Percentiles rank a stretch among this genome's conserved stretches.
Conservation (phyloP, 2,113 vertebrate species). For the Siphamia tubifer region DNA sequence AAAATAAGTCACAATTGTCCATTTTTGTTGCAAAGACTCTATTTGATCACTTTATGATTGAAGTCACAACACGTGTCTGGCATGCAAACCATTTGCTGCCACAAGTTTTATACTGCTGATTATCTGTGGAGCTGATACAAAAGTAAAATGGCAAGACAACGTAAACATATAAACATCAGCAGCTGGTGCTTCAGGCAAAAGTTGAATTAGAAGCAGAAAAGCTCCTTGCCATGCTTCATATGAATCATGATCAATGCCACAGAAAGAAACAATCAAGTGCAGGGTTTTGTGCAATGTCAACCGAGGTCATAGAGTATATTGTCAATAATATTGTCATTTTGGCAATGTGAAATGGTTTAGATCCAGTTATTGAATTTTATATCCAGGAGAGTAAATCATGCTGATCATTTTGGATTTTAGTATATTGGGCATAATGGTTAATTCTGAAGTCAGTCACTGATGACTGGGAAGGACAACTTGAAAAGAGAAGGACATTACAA, state of each 20-base stretch:
- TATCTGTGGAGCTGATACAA: slow-evolving; percentile 13
- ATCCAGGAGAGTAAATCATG: neutral
- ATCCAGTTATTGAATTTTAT: slow-evolving; percentile 21
- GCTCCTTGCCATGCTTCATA: slow-evolving; percentile 48
- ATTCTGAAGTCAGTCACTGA: neutral
- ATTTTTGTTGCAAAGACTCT: slow-evolving; percentile 14
- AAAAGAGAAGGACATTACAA: slow-evolving; percentile 29
- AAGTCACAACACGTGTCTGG: slow-evolving; percentile 34
- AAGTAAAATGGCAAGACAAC: slow-evolving; percentile 11
- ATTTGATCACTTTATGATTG: slow-evolving; percentile 38
- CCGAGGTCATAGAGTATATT: slow-evolving; percentile 34
- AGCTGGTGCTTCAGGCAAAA: slow-evolving; percentile 37
- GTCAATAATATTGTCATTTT: slow-evolving; percentile 49
- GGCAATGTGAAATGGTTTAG: slow-evolving; percentile 8
- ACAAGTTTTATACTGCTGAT: slow-evolving; percentile 1
- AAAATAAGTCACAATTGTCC: slow-evolving; percentile 2
- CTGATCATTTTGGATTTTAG: neutral
- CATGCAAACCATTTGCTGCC: neutral
- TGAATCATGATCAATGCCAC: slow-evolving; percentile 58
- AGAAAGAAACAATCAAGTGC: slow-evolving; percentile 49
- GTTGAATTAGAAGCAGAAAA: slow-evolving; percentile 55
- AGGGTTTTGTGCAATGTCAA: slow-evolving; percentile 55
- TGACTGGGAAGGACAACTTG: slow-evolving; percentile 30
- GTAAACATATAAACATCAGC: slow-evolving; percentile 37
- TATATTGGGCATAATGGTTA: neutral